These are phyloP conservation scores for Campopleginae sp. DNA, from an alignment of 2,888 invertebrate species.

Conservation along the genomic window DNA sequence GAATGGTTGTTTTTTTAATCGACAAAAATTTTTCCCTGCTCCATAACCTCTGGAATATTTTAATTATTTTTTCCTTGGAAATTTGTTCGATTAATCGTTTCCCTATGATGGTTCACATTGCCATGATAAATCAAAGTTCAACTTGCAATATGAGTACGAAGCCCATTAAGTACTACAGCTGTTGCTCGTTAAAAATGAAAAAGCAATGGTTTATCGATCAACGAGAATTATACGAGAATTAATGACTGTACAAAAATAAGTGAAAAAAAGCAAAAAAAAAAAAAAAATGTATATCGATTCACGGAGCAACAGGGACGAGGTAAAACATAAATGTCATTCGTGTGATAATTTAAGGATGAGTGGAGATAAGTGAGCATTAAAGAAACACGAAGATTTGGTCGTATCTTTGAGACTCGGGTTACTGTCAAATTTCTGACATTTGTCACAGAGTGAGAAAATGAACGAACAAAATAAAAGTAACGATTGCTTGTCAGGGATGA, in stretches of 20 bases:
- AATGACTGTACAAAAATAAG: slow-evolving; percentile 50
- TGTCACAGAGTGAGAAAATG: neutral
- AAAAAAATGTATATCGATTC: slow-evolving; percentile 53
- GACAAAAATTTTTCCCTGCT: neutral
- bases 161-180: slow-evolving; percentile 16
- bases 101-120: neutral
- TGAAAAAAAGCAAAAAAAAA: slow-evolving; percentile 1
- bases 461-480: neutral
- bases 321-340: slow-evolving; percentile 7
- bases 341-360: neutral
- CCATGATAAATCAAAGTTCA: neutral
- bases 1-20: neutral
- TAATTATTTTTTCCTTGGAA: neutral
- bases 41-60: neutral
- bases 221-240: slow-evolving; percentile 32
- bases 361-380: neutral
- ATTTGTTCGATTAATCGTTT: neutral
- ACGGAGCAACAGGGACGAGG: slow-evolving; percentile 58
- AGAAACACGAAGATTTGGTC: neutral
- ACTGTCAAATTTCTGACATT: neutral
- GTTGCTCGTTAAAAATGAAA: slow-evolving; percentile 27
- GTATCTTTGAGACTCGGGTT: neutral
- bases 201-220: slow-evolving; percentile 41
- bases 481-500: neutral
- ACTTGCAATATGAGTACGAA: slow-evolving; percentile 44